Evolutionary conservation across 2,797 vertebrate genomes (phyloP).

Genomic region (Gadopsis bispinosus): DNA sequence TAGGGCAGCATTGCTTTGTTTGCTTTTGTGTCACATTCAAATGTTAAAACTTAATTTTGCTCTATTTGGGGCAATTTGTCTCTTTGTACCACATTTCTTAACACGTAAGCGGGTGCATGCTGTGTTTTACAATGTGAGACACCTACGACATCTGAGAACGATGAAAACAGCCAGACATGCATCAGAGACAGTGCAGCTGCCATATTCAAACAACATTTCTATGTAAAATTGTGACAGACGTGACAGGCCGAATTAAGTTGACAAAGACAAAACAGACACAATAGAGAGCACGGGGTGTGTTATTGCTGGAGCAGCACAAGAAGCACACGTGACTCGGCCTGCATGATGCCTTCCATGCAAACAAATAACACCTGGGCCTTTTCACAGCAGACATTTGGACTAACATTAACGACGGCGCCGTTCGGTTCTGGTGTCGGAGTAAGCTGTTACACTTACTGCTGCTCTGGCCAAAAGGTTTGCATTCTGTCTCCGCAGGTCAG

Average conservation of each 20-base stretch:
- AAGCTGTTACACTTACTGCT: conserved; percentile 84
- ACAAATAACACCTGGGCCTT: neutral
- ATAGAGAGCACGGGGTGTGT: neutral
- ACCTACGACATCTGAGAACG: neutral
- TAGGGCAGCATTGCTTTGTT: neutral
- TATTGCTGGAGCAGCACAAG: conserved; percentile 28
- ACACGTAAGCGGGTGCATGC: neutral
- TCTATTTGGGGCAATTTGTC: neutral
- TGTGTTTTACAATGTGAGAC: neutral
- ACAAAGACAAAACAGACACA: conserved; percentile 16
- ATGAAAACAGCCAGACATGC: neutral
- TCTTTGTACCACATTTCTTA: neutral
- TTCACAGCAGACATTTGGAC: conserved; percentile 18
- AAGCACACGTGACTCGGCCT: conserved; percentile 18
- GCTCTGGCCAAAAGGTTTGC: conserved; percentile 85
- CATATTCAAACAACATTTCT: neutral
- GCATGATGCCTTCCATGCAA: conserved; percentile 1
- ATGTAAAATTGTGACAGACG: neutral
- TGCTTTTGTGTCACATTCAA: neutral
- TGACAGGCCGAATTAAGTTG: neutral
- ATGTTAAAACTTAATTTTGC: neutral
- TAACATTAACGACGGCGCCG: neutral
- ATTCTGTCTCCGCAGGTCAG: conserved; percentile 92
- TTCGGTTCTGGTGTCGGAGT: neutral
- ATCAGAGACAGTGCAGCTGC: neutral